phyloP scores from a whole-genome alignment of 1,140 invertebrate genomes.

The Danaus plexippus region DNA sequence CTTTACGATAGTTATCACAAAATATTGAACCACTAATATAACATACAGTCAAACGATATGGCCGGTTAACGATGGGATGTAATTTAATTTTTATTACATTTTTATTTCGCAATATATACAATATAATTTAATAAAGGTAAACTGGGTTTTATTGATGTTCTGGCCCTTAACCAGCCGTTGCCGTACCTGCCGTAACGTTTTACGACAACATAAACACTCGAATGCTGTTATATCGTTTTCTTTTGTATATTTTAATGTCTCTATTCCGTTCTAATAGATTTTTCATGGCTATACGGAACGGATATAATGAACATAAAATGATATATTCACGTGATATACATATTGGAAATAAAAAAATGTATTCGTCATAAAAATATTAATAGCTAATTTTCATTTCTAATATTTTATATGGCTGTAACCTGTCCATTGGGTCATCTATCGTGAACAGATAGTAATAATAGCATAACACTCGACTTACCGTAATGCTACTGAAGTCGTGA shows the following conservation, averaged over 20 bases:
- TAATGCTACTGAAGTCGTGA: no score
- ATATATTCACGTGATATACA: not conserved
- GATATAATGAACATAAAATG: constrained; percentile 18
- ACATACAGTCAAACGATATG: no score
- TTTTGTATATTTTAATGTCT: constrained; percentile 47
- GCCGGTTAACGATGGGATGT: no score
- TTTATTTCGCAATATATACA: constrained; percentile 23
- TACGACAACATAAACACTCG: constrained; percentile 39
- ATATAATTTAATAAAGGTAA: constrained; percentile 33
- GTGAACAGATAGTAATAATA: no score
- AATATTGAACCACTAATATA: no score
- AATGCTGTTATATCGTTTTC: constrained; percentile 39
- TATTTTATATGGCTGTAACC: not conserved
- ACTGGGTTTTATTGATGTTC: constrained; percentile 26
- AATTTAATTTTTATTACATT: constrained; percentile 4
- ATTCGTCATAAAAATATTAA: no score
- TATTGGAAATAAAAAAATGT: not conserved
- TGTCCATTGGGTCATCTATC: no score
- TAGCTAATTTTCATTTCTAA: not conserved
- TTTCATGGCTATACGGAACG: constrained; percentile 12
- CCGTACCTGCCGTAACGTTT: constrained; percentile 37
- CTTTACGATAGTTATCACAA: no score
- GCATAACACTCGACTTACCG: no score
- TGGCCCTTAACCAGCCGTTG: constrained; percentile 13
- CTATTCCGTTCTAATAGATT: constrained; percentile 25